A percentile compares a stretch with the other conserved stretches of the same genome.
These are phyloP conservation scores for Oreortyx pictus DNA, from an alignment of 2,797 vertebrate species.

Conservation along the genomic window DNA sequence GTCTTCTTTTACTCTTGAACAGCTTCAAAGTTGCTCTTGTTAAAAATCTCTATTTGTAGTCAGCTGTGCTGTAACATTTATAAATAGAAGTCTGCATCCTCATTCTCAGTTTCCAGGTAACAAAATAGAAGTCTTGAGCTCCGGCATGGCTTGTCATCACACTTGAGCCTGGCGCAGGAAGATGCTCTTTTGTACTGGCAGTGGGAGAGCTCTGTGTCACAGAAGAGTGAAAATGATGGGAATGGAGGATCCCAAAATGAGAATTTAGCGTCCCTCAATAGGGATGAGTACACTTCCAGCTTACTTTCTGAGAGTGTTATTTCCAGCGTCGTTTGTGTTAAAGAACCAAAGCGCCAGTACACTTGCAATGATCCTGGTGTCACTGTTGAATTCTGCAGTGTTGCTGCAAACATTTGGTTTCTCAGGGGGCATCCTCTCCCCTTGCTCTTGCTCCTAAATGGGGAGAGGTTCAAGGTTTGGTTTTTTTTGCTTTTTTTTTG, in stretches of 20 bases:
- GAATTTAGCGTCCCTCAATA: neutral
- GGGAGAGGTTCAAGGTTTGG: neutral
- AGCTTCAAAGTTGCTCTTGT: neutral
- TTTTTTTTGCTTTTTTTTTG: too few relatives aligned
- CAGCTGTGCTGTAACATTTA: neutral
- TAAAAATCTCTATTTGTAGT: neutral
- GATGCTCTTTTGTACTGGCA: fast-evolving
- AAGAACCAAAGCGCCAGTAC: neutral
- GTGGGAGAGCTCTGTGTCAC: neutral
- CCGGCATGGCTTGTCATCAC: neutral
- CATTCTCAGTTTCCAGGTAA: neutral
- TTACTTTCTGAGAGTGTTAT: neutral
- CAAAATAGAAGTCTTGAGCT: neutral
- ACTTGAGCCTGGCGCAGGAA: fast-evolving
- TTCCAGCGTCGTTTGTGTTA: neutral
- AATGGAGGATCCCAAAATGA: neutral
- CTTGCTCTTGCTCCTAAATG: neutral
- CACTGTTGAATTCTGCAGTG: neutral
- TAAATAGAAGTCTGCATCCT: neutral
- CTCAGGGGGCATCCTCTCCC: neutral
- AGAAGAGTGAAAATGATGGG: neutral
- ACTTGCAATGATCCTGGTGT: neutral
- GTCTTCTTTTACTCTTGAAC: neutral
- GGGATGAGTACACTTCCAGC: neutral
- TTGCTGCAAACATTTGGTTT: neutral